Conservation (phyloP, 2,113 vertebrate genomes). For the Cyprinodon variegatus region DNA sequence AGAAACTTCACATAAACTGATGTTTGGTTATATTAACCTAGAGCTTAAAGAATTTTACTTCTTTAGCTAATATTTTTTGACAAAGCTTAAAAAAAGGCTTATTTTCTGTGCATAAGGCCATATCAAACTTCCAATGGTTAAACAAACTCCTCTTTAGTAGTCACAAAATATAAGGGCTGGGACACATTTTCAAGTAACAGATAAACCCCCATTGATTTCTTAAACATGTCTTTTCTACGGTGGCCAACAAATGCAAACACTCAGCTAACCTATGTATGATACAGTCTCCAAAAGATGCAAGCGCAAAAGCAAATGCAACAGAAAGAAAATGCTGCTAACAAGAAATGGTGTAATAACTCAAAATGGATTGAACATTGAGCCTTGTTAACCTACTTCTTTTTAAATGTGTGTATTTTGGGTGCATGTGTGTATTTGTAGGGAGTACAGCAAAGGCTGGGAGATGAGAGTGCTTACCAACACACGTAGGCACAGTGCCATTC, state of each 20-base stretch:
- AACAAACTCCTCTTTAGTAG: not conserved
- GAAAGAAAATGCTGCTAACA: no score
- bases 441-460: conserved; percentile 1
- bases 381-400: conserved; percentile 43
- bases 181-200: no score
- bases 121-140: not conserved
- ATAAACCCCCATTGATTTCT: no score
- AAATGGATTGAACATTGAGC: not conserved
- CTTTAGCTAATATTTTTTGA: not conserved
- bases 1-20: not conserved
- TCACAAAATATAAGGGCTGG: not conserved
- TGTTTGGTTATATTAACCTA: not conserved
- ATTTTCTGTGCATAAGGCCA: not conserved
- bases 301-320: no score
- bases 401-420: not conserved
- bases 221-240: no score
- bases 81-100: not conserved
- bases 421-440: not conserved
- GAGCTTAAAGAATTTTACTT: not conserved
- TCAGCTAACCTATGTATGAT: no score
- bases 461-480: conserved; percentile 86
- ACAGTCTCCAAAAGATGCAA: no score
- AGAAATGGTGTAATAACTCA: no score
- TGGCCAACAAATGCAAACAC: no score
- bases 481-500: conserved; percentile 96